Conservation (phyloP, 2,888 invertebrate species). For the Taenaris catops region DNA sequence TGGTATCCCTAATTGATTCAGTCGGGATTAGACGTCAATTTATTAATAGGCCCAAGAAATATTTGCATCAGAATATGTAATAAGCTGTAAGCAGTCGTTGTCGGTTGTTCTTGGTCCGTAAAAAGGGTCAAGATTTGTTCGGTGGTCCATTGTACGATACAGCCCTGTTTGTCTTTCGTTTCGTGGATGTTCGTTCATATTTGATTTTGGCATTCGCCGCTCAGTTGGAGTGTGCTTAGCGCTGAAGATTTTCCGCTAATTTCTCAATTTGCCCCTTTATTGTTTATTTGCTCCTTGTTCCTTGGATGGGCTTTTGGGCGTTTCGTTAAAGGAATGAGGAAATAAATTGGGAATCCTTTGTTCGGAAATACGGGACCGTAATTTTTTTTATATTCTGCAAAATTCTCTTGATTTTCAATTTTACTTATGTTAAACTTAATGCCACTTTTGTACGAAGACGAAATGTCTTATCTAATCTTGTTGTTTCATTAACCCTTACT, state of each 20-base stretch:
- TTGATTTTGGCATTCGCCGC: slow-evolving; percentile 25
- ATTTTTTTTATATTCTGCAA: too few species aligned
- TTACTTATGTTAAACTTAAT: too few species aligned
- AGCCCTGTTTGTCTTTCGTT: slow-evolving; percentile 57
- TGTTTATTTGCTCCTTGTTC: slow-evolving; percentile 24
- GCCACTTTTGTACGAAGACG: too few species aligned
- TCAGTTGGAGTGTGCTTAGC: slow-evolving; percentile 30
- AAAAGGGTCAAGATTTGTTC: slow-evolving; percentile 43
- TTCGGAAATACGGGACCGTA: background rate
- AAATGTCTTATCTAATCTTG: too few species aligned
- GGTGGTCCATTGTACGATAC: slow-evolving; percentile 48
- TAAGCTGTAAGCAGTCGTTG: slow-evolving; percentile 32
- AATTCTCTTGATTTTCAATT: too few species aligned
- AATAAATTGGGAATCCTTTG: slow-evolving; percentile 3
- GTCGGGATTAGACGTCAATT: too few species aligned
- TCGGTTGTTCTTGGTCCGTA: slow-evolving; percentile 32
- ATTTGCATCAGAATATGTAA: slow-evolving; percentile 44
- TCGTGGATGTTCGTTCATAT: slow-evolving; percentile 42
- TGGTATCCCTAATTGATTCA: slow-evolving; percentile 48
- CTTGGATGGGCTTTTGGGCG: slow-evolving; percentile 13
- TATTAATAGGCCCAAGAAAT: slow-evolving; percentile 35
- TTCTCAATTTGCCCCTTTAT: slow-evolving; percentile 32
- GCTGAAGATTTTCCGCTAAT: slow-evolving; percentile 48
- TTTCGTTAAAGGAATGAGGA: slow-evolving; percentile 6
- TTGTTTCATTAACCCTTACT: too few species aligned